Evolutionary conservation across 2,888 invertebrate species (phyloP), one percentile per base, ranked within the genome.

Genomic region (Macroteleia sp.): DNA sequence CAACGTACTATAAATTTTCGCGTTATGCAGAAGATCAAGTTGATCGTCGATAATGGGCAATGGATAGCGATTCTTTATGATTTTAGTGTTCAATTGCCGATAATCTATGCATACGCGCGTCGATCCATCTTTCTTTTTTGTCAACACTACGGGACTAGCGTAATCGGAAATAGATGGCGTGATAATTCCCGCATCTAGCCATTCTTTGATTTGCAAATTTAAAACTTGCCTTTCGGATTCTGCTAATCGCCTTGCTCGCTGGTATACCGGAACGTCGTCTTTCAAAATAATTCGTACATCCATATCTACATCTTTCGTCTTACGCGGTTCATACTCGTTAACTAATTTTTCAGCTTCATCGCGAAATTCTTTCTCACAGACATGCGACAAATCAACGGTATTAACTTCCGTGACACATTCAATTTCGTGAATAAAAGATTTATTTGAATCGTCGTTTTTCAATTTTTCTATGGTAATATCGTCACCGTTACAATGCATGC

Each of bases 81-180:
- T 86, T 71, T 86, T 85, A 10, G 75, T 64, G 78, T 92, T 92
- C 1, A 91, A 44, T 19, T 79, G 74, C 6, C 91, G 66, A 73
- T 88, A 92, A 67, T 92, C 91, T 0, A 92, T 82, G 71, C 91
- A 92, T 9, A 87, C 56, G 54, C 86, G 61, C 9, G 64, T 67
- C 3, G 79, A 41, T 1, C 82, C 82, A n/a, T 84, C 79, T 66
- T 86, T 88, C 54, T 87, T 70, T 14, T 79, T 81, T 1, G 86
- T 83, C 10, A 89, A 44, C 1, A 88, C 85, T 2, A 88, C 75
- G 2, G 86, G 81, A 42, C 86, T 89, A 1, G 89, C 83, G 61
- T 86, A 91, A 9, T 88, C 87, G 0, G 89, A 89, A 14, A 41
- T 46, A 12, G 87, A 86, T 0, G 82, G 83, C 42, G 81, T 77